Evolutionary conservation across 2,888 invertebrate genomes (phyloP).

Genomic region (Hydrotaea cyrtoneurina): DNA sequence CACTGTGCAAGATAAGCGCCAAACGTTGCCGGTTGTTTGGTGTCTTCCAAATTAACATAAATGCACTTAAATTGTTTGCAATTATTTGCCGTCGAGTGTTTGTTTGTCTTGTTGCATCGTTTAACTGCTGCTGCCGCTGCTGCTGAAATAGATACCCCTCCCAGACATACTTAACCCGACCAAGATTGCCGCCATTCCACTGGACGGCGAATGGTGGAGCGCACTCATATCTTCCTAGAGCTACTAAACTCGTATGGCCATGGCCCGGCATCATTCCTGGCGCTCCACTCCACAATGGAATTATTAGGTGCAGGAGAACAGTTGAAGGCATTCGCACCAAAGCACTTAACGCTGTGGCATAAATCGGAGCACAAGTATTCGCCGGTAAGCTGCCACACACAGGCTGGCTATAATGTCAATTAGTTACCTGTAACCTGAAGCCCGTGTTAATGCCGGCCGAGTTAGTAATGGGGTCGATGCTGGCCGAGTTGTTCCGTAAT

Average conservation of each 20-base stretch:
- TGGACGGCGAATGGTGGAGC: background rate
- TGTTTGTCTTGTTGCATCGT: constrained; percentile 42
- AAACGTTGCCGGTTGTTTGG: background rate
- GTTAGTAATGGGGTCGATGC: background rate
- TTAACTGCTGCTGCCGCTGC: constrained; percentile 34
- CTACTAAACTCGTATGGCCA: background rate
- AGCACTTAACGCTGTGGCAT: background rate
- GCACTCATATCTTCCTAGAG: too few relatives aligned
- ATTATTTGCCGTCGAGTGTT: constrained; percentile 71
- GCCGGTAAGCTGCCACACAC: background rate
- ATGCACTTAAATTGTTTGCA: constrained; percentile 76
- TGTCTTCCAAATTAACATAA: constrained; percentile 77
- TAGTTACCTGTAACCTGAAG: background rate
- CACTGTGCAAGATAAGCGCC: too few relatives aligned
- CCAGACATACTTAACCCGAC: background rate
- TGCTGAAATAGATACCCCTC: background rate
- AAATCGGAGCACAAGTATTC: background rate
- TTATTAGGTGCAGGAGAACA: background rate
- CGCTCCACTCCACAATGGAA: background rate
- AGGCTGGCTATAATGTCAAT: background rate
- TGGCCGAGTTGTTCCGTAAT: too few relatives aligned
- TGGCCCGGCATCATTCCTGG: background rate
- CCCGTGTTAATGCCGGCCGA: background rate
- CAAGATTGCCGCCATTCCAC: background rate
- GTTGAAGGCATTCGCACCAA: background rate